Evolutionary conservation across 2,888 invertebrate species (phyloP).

Genomic region (Lycaena phlaeas): DNA sequence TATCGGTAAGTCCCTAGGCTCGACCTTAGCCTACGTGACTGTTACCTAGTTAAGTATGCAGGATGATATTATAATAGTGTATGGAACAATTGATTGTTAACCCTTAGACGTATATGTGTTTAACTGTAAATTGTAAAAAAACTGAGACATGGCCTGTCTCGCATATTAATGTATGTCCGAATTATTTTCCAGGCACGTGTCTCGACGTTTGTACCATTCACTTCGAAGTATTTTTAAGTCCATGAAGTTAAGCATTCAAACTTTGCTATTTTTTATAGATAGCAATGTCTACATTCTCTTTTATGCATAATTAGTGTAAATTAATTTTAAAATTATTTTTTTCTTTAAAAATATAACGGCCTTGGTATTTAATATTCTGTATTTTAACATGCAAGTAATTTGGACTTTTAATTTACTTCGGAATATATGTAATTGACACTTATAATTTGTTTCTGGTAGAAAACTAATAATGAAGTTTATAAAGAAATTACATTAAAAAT

Average conservation of each 20-base stretch:
- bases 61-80: constrained; percentile 11
- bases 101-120: constrained; percentile 24
- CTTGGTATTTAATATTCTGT: too few relatives aligned
- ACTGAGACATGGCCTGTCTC: constrained; percentile 18
- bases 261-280: constrained; percentile 12
- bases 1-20: neutral
- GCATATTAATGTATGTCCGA: constrained; percentile 23
- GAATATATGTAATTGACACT: too few relatives aligned
- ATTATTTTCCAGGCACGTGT: constrained; percentile 20
- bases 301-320: neutral
- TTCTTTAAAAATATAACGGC: too few relatives aligned
- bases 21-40: neutral
- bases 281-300: constrained; percentile 1
- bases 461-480: too few relatives aligned
- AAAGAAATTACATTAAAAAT: too few relatives aligned
- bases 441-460: too few relatives aligned
- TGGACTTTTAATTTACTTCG: too few relatives aligned
- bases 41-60: constrained; percentile 18
- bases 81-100: constrained; percentile 15
- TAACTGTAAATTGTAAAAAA: constrained; percentile 38
- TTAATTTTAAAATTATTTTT: too few relatives aligned
- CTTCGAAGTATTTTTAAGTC: constrained; percentile 19
- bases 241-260: constrained; percentile 26
- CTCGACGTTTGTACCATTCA: constrained; percentile 18
- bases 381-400: too few relatives aligned